These are phyloP conservation scores for Hormaphis cornu DNA, from an alignment of 1,140 invertebrate species.

Conservation along the genomic window DNA sequence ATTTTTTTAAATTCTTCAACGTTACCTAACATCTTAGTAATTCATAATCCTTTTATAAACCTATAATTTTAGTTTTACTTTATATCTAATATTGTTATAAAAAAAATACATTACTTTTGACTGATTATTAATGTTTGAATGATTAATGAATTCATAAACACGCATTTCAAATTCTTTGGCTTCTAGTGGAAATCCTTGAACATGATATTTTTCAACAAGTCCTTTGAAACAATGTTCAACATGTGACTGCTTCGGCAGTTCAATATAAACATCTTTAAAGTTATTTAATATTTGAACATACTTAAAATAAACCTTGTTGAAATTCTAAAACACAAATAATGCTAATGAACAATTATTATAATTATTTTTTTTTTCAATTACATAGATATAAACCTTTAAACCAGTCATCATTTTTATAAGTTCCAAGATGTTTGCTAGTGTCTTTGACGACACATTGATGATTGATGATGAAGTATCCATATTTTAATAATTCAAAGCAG, in stretches of 20 bases:
- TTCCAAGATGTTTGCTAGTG: conserved; percentile 13
- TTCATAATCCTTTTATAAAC: too few relatives aligned
- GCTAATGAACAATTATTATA: background rate
- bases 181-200: conserved; percentile 22
- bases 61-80: too few relatives aligned
- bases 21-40: too few relatives aligned
- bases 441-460: background rate
- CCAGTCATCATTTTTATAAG: conserved; percentile 28
- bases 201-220: conserved; percentile 2
- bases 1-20: too few relatives aligned
- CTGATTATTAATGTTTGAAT: conserved; percentile 1
- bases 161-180: conserved; percentile 30
- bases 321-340: background rate
- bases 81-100: too few relatives aligned
- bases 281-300: conserved; percentile 15
- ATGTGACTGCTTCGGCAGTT: background rate
- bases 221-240: background rate
- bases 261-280: background rate
- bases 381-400: background rate
- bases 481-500: background rate
- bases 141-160: background rate
- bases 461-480: background rate
- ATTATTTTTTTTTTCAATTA: background rate
- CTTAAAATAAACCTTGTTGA: background rate
- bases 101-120: background rate